Evolutionary conservation across 2,797 vertebrate species (phyloP), one percentile per base, ranked within the genome.

Genomic region (Alouatta caraya): DNA sequence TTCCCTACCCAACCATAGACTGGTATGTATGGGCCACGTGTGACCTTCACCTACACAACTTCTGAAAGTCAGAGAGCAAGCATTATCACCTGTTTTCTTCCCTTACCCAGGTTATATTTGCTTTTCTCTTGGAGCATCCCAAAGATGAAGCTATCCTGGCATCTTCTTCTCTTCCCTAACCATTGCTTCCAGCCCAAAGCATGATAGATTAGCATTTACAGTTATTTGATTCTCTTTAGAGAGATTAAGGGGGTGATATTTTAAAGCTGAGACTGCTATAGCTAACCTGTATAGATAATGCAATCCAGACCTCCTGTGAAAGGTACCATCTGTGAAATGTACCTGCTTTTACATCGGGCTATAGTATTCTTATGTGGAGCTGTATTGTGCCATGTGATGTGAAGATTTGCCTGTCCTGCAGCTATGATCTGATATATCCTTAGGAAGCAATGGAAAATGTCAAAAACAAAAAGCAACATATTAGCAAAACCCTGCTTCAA

Each of bases 401-500:
- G 0, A 70, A 94, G 52, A 91, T 98, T 96, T 97, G 64, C 84
- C 75, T 9, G 0, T 98, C 55, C 84, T 14, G 87, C 96, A 96
- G 42, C 97, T 96, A 95, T 7, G 59, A 90, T 85, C 2, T 15
- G 48, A 95, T 94, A 88, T 5, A 70, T 91, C 94, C 94, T 97
- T 88, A 97, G 73, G 59, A 98, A 97, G 96, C 94, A 98, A 98
- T 15, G 15, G 10, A 95, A 93, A 94, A 98, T 98, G 97, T 98
- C 98, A 98, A 97, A 98, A 98, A 88, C 96, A 96, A 98, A 98
- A 93, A 97, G 95, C 95, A 97, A 97, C 97, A 95, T 50, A 86
- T 97, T 98, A 98, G 95, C 96, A 98, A 97, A 97, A 98, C 90
- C 67, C 93, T 88, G 96, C 96, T 98, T 98, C 97, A 98, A 98